Percentiles rank a stretch among this genome's conserved stretches.
phyloP scores from a whole-genome alignment of 2,113 vertebrate species.

The Heterochromis multidens region DNA sequence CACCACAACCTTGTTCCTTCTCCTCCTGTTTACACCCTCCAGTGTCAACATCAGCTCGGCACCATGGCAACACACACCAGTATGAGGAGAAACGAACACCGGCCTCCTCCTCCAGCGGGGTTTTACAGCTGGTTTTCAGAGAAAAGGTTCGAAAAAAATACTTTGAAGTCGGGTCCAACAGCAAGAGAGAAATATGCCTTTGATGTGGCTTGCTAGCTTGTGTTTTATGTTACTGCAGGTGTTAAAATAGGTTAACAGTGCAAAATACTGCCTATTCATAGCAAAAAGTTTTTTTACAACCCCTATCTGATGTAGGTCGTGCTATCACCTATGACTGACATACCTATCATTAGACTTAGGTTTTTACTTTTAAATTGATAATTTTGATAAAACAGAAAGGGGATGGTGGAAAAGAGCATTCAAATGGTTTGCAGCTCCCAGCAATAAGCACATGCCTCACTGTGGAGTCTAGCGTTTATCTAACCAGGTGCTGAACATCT shows the following conservation, averaged over 20 bases:
- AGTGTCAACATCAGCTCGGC: conserved; percentile 51
- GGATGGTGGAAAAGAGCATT: background rate
- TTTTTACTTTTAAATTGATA: background rate
- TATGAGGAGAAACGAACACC: background rate
- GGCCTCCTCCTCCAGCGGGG: conserved; percentile 7
- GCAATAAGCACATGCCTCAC: background rate
- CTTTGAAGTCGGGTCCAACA: conserved; percentile 54
- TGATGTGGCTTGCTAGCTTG: conserved; percentile 41
- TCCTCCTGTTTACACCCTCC: conserved; percentile 56
- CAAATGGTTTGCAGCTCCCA: background rate
- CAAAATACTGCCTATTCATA: conserved; percentile 7
- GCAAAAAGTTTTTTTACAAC: conserved; percentile 9
- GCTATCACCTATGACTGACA: background rate
- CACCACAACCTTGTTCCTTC: conserved; percentile 25
- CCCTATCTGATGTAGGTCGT: background rate
- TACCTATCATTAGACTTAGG: background rate
- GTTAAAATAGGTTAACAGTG: conserved; percentile 30
- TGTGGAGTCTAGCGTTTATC: background rate
- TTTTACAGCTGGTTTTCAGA: conserved; percentile 39
- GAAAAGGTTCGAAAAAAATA: background rate
- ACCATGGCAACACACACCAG: conserved; percentile 56
- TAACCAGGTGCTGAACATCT: conserved; percentile 26
- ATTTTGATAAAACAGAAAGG: background rate
- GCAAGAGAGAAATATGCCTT: conserved; percentile 43
- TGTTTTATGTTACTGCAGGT: conserved; percentile 48